These are phyloP conservation scores for Rhagonycha lutea DNA, from an alignment of 2,888 invertebrate species.

Conservation along the genomic window DNA sequence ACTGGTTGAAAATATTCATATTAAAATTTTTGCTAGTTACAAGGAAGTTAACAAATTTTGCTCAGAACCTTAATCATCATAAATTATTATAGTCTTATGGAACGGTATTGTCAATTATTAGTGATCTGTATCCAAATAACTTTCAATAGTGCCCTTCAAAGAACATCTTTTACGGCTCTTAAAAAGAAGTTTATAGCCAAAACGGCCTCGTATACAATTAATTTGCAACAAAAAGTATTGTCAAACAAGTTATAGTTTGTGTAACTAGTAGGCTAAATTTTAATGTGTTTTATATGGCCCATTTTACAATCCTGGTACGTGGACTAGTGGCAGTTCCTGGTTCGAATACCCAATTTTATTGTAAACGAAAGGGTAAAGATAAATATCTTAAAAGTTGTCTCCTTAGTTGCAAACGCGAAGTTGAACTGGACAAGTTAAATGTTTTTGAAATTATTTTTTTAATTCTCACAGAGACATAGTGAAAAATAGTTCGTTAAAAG, in stretches of 20 bases:
- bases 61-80: background rate
- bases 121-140: background rate
- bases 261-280: slow-evolving; percentile 26
- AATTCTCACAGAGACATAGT: background rate
- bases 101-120: background rate
- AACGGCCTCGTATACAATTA: slow-evolving; percentile 17
- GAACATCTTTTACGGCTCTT: background rate
- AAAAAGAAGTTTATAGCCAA: slow-evolving; percentile 9
- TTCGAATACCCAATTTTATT: slow-evolving; percentile 5
- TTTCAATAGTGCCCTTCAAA: background rate
- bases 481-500: background rate
- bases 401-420: background rate
- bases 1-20: too few relatives aligned
- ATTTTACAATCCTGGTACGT: slow-evolving; percentile 28
- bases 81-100: background rate
- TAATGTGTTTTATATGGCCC: slow-evolving; percentile 29
- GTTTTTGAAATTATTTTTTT: background rate
- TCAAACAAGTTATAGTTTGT: slow-evolving; percentile 23
- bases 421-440: background rate
- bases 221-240: slow-evolving; percentile 23
- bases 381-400: background rate
- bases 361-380: background rate
- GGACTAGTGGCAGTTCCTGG: slow-evolving; percentile 25
- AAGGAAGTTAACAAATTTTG: background rate
- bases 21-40: too few relatives aligned